Evolutionary conservation across 2,113 vertebrate genomes (phyloP), one percentile per base, ranked within the genome.

Genomic region (Oenanthe oenanthe): DNA sequence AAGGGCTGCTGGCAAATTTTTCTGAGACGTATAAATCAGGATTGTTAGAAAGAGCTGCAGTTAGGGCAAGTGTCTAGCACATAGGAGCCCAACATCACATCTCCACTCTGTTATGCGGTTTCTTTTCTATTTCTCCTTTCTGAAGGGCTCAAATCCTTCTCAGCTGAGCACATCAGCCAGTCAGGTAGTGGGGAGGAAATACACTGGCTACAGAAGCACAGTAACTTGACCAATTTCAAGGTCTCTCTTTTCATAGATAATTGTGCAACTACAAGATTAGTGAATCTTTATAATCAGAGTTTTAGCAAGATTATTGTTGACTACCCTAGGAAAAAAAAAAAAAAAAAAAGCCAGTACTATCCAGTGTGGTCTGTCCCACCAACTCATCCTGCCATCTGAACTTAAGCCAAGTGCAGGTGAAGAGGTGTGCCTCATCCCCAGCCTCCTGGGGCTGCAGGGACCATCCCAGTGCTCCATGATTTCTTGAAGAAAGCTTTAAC

Each of bases 401-500:
- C 20, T 48, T 42, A 53, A 75, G 22, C 12, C 3, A 3, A 48
- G 24, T 15, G 51, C 6, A 4, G 31, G 5, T 2, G 2, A 6
- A 26, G 19, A 8, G 5, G 10, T 34, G 25, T 0, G 3, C 17
- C 32, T 57, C 0, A 0, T 50, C 8, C 9, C 10, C 5, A 50
- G 4, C 12, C 22, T 36, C 10, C 0, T 0, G 8, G 32, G 17
- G 19, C 2, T 4, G 24, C 40, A 50, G 19, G 28, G 32, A 71
- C 20, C 21, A 18, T 7, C 6, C 9, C 54, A 47, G 12, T 13
- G 7, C 14, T 58, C 38, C 9, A 15, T 53, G n/a, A 16, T 66
- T 71, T 82, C 25, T 32, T 58, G 10, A 38, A 50, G 29, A 77
- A 56, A 43, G 29, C 22, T 70, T 67, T 20, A 7, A 50, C 13